Evolutionary conservation across 2,113 vertebrate species (phyloP).

Genomic region (Sardina pilchardus): DNA sequence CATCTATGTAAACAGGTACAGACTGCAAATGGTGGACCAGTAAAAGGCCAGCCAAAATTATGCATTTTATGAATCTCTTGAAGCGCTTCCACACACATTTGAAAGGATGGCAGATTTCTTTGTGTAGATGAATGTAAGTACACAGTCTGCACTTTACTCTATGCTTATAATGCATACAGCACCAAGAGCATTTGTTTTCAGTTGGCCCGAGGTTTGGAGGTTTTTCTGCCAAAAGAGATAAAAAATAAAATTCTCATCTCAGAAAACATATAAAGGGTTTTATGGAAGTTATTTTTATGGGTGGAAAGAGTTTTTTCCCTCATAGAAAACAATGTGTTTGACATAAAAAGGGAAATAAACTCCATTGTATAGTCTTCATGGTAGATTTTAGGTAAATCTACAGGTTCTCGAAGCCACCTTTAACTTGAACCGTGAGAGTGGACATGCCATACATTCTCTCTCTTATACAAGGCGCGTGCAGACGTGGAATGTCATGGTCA

Average conservation of each 20-base stretch:
- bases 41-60: neutral
- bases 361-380: neutral
- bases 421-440: neutral
- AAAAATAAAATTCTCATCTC: slow-evolving; percentile 3
- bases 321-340: neutral
- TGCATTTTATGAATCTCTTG: neutral
- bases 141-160: neutral
- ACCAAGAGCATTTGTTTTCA: neutral
- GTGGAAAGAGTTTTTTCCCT: neutral
- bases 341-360: neutral
- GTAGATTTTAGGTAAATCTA: neutral
- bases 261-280: neutral
- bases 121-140: neutral
- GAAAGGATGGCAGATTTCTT: neutral
- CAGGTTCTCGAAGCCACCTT: neutral
- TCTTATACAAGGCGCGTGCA: neutral
- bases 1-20: neutral
- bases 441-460: neutral
- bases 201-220: neutral
- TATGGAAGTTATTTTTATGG: slow-evolving; percentile 17
- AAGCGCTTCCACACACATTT: neutral
- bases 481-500: slow-evolving; percentile 16
- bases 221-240: slow-evolving; percentile 15
- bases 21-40: neutral
- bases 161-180: neutral